Percentiles rank a stretch among this genome's conserved stretches.
Evolutionary conservation across 1,140 invertebrate genomes (phyloP).

Genomic region (Andrena cerasifolii): DNA sequence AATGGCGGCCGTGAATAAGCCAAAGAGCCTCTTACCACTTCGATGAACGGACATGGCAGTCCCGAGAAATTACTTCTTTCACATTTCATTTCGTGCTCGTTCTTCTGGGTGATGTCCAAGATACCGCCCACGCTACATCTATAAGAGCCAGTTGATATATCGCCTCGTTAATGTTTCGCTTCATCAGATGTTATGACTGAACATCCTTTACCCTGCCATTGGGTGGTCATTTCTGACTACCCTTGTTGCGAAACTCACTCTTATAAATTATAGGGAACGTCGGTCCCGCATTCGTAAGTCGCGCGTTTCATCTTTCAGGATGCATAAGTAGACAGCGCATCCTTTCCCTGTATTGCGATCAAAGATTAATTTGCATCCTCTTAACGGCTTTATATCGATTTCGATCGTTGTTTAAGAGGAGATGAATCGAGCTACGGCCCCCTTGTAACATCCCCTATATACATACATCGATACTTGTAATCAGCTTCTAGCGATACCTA

Average conservation of each 20-base stretch:
- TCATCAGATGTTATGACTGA: conserved; percentile 80
- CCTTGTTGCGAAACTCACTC: conserved; percentile 77
- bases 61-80: conserved; percentile 70
- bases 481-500: too few species aligned
- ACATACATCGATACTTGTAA: not conserved
- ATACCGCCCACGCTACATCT: conserved; percentile 68
- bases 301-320: conserved; percentile 57
- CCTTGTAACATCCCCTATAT: not conserved
- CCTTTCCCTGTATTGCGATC: conserved; percentile 19
- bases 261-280: conserved; percentile 76
- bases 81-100: conserved; percentile 70
- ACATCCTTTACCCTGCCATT: conserved; percentile 79
- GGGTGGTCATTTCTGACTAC: conserved; percentile 78
- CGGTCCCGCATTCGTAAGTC: conserved; percentile 49
- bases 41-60: conserved; percentile 57
- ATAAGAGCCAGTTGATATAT: conserved; percentile 77
- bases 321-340: conserved; percentile 45
- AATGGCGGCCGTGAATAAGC: conserved; percentile 38
- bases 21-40: conserved; percentile 47
- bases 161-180: conserved; percentile 81
- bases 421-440: conserved; percentile 4
- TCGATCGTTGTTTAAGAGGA: not conserved
- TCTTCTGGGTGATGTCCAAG: conserved; percentile 77
- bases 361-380: conserved; percentile 45
- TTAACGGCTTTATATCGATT: conserved; percentile 42